Evolutionary conservation across 2,113 vertebrate genomes (phyloP), one percentile per base, ranked within the genome.

Genomic region (Craseonycteris thonglongyai): DNA sequence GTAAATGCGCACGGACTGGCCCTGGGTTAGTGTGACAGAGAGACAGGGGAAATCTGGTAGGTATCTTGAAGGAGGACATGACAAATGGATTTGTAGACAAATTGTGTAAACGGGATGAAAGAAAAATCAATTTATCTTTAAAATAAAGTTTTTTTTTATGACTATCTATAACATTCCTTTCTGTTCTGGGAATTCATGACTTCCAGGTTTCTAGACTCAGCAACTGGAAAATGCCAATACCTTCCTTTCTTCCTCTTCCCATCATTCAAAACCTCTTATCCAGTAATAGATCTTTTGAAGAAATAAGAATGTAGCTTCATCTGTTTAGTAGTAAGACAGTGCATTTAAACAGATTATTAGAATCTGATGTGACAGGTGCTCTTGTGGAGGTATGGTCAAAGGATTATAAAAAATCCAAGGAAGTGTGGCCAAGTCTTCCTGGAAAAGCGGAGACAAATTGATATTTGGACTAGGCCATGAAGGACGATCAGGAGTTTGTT

Each of bases 131-230:
- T 93, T 84, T 92, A 92, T 88, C 93, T 96, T 95, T 95, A 93
- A 97, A 96, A 85, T 78, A 66, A 94, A 92, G 65, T 6, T 80
- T 92, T 97, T 92, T 97, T 96, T 49, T 35, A 65, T 6, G 2
- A 75, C 75, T 63, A 71, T 83, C 80, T 83, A 49, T 90, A 61
- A 88, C 89, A 96, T 97, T 96, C 93, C 93, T 96, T 95, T 96
- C 74, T 94, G 30, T 78, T 89, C 95, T 96, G 95, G 83, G 51
- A 95, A 96, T 96, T 96, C 93, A 95, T 93, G 42, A 94, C 93
- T 96, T 97, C 87, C 96, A 97, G 94, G 89, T 94, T 95, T 91
- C 87, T 93, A 69, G 94, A 91, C 86, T 97, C 83, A 95, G 89
- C 61, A 49, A 63, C 51, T 91, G 89, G 93, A 95, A 86, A 89